Evolutionary conservation across 2,888 invertebrate species (phyloP), one percentile per base, ranked within the genome.

Genomic region (Epistrophe grossulariae): DNA sequence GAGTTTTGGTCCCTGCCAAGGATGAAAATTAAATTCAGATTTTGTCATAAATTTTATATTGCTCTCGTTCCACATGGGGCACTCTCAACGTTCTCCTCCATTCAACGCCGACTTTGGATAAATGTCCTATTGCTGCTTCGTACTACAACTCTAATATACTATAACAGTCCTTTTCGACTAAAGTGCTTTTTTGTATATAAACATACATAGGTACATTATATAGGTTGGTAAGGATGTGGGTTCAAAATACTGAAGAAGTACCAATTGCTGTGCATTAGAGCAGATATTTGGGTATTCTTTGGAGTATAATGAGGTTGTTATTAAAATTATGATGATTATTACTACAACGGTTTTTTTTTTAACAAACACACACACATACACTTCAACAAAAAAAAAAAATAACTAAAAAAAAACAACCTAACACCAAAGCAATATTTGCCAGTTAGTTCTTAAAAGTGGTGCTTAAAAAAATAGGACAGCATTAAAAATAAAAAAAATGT

Each of bases 21-120:
- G 79, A 73, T 84, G 83, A 79, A 84, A 84, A 84, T 84, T 84
- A 79, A 84, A 84, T 79, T 84, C 83, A 79, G 83, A 84, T 84
- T 84, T 84, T 84, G 83, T 79, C 79, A 84, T 84, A 84, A 84
- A 84, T 79, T 84, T 84, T 79, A 84, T 79, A 84, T 84, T 68
- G 74, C 74, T 64, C 70, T 64, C 62, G 60, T 79, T 74, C 66
- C 62, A 79, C 72, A 73, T 38, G 66, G 40, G 15, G 17, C 40
- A 31, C 38, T 19, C 40, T 15, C 24, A 24, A 40, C 19, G n/a
- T 55, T 62, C 24, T 43, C 24, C 24, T 15, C 15, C 40, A 2
- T 24, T 43, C 24, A 43, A 8, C 62, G 13, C 24, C 62, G 31
- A 35, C 13, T 50, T 35, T 38, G 68, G 50, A 68, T 68, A 68